phyloP scores from a whole-genome alignment of 2,797 vertebrate species.

The Ibycter americanus region DNA sequence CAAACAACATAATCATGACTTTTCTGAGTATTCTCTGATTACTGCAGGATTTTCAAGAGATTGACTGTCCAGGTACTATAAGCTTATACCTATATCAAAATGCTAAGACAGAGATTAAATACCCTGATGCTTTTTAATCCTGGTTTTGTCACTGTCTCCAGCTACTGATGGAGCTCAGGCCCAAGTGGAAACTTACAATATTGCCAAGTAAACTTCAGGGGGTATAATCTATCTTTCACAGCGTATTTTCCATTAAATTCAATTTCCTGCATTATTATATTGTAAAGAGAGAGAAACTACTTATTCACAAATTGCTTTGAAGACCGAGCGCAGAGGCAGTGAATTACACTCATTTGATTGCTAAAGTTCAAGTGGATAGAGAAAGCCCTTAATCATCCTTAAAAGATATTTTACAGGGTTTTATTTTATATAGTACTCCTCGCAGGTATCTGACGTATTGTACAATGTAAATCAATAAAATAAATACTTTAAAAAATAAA shows the following conservation, averaged over 20 bases:
- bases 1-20: neutral
- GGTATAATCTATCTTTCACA: neutral
- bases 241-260: neutral
- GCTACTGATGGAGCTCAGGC: neutral
- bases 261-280: neutral
- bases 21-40: neutral
- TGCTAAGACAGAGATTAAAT: neutral
- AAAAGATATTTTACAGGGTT: neutral
- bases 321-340: neutral
- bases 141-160: neutral
- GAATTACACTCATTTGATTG: neutral
- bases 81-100: neutral
- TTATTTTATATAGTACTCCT: neutral
- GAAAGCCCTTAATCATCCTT: neutral
- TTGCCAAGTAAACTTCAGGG: neutral
- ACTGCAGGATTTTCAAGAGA: neutral
- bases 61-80: neutral
- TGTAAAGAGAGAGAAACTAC: neutral
- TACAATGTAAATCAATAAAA: neutral
- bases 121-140: neutral
- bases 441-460: neutral
- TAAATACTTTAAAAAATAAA: neutral
- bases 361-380: neutral
- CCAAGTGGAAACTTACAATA: neutral
- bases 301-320: constrained; percentile 12